phyloP scores from a whole-genome alignment of 2,797 vertebrate species.

The Chelmon rostratus region DNA sequence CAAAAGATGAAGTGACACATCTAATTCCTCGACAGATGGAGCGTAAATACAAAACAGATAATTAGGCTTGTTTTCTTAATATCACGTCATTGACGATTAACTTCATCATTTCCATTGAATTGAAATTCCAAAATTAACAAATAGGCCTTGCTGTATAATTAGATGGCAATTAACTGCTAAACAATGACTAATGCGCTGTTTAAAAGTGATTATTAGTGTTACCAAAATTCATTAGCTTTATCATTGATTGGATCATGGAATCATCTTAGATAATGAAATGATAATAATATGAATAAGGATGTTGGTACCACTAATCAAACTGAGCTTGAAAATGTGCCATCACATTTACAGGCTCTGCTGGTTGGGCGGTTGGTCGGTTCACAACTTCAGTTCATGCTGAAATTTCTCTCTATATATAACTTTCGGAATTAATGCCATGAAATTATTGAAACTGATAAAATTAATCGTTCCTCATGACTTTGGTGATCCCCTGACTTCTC shows the following conservation, averaged over 20 bases:
- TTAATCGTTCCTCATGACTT: not conserved
- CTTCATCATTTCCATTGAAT: constrained; percentile 22
- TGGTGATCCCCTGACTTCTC: no score
- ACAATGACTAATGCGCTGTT: constrained; percentile 42
- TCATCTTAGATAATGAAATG: constrained; percentile 8
- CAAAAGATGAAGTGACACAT: not conserved
- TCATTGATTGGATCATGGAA: constrained; percentile 31
- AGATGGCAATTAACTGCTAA: constrained; percentile 38
- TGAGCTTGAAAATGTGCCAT: not conserved
- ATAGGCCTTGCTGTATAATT: constrained; percentile 11
- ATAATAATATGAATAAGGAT: constrained; percentile 18
- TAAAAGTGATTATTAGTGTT: constrained; percentile 27
- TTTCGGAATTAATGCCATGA: not conserved
- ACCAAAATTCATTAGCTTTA: constrained; percentile 30
- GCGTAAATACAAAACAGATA: constrained; percentile 17
- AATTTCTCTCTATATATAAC: no score
- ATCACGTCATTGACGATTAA: constrained; percentile 11
- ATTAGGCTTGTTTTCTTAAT: constrained; percentile 2
- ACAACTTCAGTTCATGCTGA: not conserved
- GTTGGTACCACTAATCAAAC: constrained; percentile 1
- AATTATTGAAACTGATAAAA: no score
- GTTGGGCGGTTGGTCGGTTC: not conserved
- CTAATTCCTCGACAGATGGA: not conserved
- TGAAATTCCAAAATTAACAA: not conserved
- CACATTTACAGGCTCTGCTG: not conserved